These are phyloP conservation scores for Clusia tigrina DNA, from an alignment of 2,888 invertebrate species.

Conservation along the genomic window DNA sequence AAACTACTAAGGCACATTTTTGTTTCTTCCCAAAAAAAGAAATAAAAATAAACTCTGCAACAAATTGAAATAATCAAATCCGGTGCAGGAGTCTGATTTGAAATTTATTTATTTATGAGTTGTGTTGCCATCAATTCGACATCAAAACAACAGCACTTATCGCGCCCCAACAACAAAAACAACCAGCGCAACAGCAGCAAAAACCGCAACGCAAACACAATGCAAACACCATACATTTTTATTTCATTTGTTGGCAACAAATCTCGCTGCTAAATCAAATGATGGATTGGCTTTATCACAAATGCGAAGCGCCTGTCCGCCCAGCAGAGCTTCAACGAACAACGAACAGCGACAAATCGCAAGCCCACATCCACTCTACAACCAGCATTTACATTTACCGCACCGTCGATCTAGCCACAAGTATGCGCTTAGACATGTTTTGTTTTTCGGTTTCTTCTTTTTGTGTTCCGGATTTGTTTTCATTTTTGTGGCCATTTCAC, in stretches of 20 bases:
- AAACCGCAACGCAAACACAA: not conserved
- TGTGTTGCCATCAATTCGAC: constrained; percentile 25
- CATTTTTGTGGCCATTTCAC: not conserved
- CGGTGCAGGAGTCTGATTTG: constrained; percentile 43
- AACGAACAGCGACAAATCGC: not conserved
- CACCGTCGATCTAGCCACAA: not conserved
- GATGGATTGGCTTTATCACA: constrained; percentile 45
- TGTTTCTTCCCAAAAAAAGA: not conserved
- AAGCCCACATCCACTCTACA: not conserved
- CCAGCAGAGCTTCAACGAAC: too few species aligned
- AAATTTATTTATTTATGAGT: constrained; percentile 53
- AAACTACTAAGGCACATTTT: too few species aligned
- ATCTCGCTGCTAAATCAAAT: constrained; percentile 47
- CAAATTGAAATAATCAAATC: constrained; percentile 26
- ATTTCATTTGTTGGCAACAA: constrained; percentile 33
- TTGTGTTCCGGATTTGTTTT: too few species aligned
- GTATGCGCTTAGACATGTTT: not conserved
- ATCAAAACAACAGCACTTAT: constrained; percentile 21
- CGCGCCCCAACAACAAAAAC: constrained; percentile 28
- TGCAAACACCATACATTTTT: constrained; percentile 9
- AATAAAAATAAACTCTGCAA: not conserved
- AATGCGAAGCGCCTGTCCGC: too few species aligned
- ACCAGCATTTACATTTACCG: not conserved
- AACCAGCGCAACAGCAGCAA: constrained; percentile 19
- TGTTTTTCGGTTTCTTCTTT: too few species aligned